These are phyloP conservation scores for Trichonephila clavipes DNA, from an alignment of 1,140 invertebrate species.

Conservation along the genomic window DNA sequence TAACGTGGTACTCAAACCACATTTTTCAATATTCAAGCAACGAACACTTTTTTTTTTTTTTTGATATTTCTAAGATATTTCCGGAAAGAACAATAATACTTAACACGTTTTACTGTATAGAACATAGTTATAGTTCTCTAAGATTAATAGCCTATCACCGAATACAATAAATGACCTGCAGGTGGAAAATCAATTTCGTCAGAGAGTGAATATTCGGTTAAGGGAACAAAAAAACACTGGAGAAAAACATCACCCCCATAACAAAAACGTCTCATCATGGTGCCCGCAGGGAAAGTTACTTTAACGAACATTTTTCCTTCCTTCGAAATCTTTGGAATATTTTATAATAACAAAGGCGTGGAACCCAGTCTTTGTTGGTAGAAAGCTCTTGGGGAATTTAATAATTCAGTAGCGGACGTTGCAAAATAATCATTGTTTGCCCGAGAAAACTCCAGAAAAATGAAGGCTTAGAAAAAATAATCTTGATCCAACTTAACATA, in stretches of 20 bases:
- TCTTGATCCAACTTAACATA: slow-evolving; percentile 27
- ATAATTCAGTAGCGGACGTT: slow-evolving; percentile 57
- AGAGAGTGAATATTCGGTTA: slow-evolving; percentile 31
- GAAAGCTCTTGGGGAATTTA: slow-evolving; percentile 56
- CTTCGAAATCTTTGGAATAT: slow-evolving; percentile 59
- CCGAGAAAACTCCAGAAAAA: neutral
- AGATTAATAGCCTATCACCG: slow-evolving; percentile 56
- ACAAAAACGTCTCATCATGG: slow-evolving; percentile 25
- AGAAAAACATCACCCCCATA: neutral
- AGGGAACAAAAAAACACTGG: neutral
- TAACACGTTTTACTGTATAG: neutral
- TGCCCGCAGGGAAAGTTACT: slow-evolving; percentile 34
- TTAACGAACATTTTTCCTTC: slow-evolving; percentile 60
- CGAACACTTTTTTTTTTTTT: no score
- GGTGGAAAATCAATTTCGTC: slow-evolving; percentile 57
- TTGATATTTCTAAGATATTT: neutral
- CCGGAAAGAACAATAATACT: neutral
- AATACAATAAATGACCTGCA: slow-evolving; percentile 43
- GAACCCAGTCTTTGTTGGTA: slow-evolving; percentile 18
- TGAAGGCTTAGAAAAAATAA: neutral
- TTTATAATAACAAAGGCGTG: slow-evolving; percentile 41
- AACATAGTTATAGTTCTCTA: neutral
- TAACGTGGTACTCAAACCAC: no score
- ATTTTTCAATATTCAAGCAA: no score
- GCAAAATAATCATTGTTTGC: slow-evolving; percentile 61